Evolutionary conservation across 92 coral and sea anemone genomes (phyloP).

Genomic region (Phenganax stokvisi): DNA sequence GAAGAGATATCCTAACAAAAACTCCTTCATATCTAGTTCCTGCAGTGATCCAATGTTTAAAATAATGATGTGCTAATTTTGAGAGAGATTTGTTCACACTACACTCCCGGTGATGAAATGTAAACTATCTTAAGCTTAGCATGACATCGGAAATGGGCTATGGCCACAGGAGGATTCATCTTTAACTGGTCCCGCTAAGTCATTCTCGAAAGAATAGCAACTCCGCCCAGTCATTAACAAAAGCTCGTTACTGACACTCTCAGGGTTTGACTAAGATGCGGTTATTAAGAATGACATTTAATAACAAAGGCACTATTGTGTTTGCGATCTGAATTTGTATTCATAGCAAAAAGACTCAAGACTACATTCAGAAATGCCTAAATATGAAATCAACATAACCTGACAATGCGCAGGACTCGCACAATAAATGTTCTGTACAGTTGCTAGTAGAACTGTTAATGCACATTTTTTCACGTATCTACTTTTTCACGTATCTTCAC

Average conservation of each 20-base stretch:
- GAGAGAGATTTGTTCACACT: conserved; percentile 31
- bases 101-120: conserved; percentile 39
- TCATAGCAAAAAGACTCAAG: not conserved
- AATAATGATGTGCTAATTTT: conserved; percentile 44
- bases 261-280: conserved; percentile 25
- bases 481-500: too few species aligned
- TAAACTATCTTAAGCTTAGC: conserved; percentile 36
- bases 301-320: conserved; percentile 10
- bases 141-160: conserved; percentile 38
- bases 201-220: conserved; percentile 33
- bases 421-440: not conserved
- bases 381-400: not conserved
- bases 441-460: too few species aligned
- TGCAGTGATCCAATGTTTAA: conserved; percentile 29
- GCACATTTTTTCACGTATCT: too few species aligned
- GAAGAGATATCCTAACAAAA: not conserved
- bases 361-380: not conserved
- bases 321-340: not conserved
- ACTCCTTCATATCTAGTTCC: conserved; percentile 16
- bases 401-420: not conserved
- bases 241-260: conserved; percentile 31
- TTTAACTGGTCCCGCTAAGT: conserved; percentile 40
- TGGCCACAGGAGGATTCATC: conserved; percentile 28
- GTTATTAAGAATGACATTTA: conserved; percentile 28
- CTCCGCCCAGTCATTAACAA: conserved; percentile 44